Conservation (phyloP, 2,888 invertebrate species). For the Steinernema carpocapsae region DNA sequence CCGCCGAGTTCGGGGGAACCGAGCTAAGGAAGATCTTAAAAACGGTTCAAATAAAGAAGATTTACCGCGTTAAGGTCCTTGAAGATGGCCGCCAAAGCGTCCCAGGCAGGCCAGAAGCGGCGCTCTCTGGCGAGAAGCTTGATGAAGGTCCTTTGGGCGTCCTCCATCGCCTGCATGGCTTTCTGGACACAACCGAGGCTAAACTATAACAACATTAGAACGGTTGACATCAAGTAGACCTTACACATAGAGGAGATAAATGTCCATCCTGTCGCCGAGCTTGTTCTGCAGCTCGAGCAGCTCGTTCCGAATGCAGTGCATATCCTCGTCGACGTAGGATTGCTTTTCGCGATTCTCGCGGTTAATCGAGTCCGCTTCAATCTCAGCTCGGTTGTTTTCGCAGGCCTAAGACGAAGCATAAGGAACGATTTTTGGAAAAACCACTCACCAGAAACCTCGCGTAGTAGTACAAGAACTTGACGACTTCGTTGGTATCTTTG, state of each 20-base stretch:
- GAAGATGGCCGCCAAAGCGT: constrained; percentile 76
- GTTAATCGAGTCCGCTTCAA: constrained; percentile 53
- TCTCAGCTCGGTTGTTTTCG: constrained; percentile 49
- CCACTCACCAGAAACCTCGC: constrained; percentile 49
- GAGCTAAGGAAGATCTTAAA: background rate
- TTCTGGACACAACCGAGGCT: constrained; percentile 4
- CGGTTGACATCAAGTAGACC: background rate
- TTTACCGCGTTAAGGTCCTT: background rate
- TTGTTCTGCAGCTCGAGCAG: background rate
- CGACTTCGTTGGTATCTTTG: constrained; percentile 73
- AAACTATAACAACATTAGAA: background rate
- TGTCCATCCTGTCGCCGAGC: constrained; percentile 40
- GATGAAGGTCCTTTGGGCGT: constrained; percentile 42
- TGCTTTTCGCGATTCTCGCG: constrained; percentile 41
- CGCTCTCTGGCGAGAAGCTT: constrained; percentile 48
- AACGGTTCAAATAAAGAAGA: background rate
- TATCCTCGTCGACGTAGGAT: constrained; percentile 38
- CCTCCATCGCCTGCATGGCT: constrained; percentile 30
- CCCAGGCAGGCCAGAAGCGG: constrained; percentile 92
- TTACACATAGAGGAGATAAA: constrained; percentile 39
- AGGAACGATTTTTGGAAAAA: background rate
- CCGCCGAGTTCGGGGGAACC: background rate
- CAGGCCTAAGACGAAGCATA: too few species aligned
- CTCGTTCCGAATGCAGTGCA: constrained; percentile 44
- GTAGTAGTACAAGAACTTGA: constrained; percentile 78